Percentiles rank a stretch among this genome's conserved stretches.
These are phyloP conservation scores for Nineta flava DNA, from an alignment of 2,888 invertebrate genomes.

Conservation along the genomic window DNA sequence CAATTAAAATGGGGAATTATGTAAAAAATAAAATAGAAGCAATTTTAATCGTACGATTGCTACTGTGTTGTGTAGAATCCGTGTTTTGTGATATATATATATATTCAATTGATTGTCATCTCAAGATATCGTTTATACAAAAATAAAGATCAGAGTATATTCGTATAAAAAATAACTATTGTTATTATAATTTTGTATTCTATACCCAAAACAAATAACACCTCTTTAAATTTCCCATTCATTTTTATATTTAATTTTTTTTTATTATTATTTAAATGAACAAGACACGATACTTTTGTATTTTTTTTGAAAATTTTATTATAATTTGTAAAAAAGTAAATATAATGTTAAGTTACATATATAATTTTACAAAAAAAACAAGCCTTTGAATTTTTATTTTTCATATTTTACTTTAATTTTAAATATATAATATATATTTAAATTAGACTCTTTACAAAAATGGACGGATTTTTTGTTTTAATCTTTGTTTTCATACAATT, in stretches of 20 bases:
- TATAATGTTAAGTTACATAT: neutral
- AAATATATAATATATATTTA: no score
- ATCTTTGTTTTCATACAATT: no score
- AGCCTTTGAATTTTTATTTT: no score
- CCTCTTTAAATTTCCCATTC: no score
- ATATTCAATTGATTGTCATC: conserved; percentile 2
- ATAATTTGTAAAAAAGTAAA: neutral
- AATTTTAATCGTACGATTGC: neutral
- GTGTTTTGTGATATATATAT: conserved; percentile 7
- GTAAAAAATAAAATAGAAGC: neutral
- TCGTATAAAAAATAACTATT: conserved; percentile 3
- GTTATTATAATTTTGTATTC: neutral
- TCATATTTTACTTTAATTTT: no score
- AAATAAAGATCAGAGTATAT: conserved; percentile 8
- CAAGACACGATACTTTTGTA: neutral
- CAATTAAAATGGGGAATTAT: neutral
- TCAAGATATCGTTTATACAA: conserved; percentile 9
- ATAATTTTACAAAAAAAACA: no score
- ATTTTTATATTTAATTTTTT: neutral
- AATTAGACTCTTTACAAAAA: no score
- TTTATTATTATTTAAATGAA: neutral
- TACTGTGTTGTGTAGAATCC: conserved; percentile 2
- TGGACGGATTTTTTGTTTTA: no score
- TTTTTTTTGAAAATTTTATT: neutral
- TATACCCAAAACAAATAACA: no score